Conservation (phyloP, 2,888 invertebrate genomes). For the Cetonia aurata region DNA sequence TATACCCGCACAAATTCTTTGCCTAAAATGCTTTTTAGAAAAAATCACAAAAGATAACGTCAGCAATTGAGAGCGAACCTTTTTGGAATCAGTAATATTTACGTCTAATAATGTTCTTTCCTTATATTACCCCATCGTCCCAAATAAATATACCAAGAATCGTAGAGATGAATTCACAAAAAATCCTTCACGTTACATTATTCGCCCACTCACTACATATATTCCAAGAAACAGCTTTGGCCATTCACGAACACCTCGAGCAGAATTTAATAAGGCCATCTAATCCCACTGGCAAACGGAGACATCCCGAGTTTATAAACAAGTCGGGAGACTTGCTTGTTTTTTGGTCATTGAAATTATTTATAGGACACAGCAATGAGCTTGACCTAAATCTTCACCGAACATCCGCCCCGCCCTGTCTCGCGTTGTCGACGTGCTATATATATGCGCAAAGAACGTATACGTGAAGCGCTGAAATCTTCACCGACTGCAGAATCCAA, state of each 20-base stretch:
- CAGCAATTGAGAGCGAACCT: too few relatives aligned
- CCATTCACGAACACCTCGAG: not conserved
- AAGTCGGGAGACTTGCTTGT: slow-evolving; percentile 20
- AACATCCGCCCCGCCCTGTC: not conserved
- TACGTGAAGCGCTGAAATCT: not conserved
- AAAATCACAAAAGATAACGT: too few relatives aligned
- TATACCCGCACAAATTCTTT: too few relatives aligned
- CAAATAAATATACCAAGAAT: too few relatives aligned
- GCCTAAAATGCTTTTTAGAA: too few relatives aligned
- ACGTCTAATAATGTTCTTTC: too few relatives aligned
- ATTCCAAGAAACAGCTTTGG: not conserved
- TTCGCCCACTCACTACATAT: not conserved
- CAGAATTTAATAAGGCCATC: slow-evolving; percentile 29
- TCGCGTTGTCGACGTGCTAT: not conserved
- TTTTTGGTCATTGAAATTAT: slow-evolving; percentile 35
- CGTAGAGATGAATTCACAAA: too few relatives aligned
- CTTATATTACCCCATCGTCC: too few relatives aligned
- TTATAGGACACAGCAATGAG: slow-evolving; percentile 38
- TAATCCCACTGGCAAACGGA: slow-evolving; percentile 6
- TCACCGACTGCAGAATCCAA: too few relatives aligned
- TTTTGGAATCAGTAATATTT: too few relatives aligned
- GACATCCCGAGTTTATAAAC: slow-evolving; percentile 11
- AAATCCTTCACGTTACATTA: too few relatives aligned
- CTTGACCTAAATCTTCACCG: slow-evolving; percentile 33
- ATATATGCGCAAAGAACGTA: not conserved